Evolutionary conservation across 2,113 vertebrate species (phyloP).

Genomic region (Mesocricetus auratus): DNA sequence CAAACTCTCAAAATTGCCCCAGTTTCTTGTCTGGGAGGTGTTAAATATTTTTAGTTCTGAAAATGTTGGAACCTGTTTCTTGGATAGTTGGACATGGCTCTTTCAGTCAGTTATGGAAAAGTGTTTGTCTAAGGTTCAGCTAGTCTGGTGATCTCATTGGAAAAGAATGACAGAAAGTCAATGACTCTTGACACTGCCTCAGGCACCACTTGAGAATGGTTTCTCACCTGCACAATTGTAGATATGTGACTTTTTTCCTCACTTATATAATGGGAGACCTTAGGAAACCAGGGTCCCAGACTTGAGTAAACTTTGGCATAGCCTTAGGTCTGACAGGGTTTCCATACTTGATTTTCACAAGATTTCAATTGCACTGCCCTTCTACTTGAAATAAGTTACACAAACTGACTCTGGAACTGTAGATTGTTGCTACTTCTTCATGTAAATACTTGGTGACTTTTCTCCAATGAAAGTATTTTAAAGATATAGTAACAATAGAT

Average conservation of each 20-base stretch:
- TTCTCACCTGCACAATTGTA: not conserved
- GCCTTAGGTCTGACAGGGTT: not conserved
- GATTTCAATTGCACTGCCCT: not conserved
- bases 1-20: not conserved
- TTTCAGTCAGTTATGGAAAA: not conserved
- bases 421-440: not conserved
- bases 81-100: not conserved
- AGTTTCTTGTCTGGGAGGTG: not conserved
- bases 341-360: not conserved
- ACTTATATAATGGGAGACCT: conserved; percentile 2
- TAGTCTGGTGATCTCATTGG: not conserved
- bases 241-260: not conserved
- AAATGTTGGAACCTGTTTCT: conserved; percentile 14
- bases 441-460: not conserved
- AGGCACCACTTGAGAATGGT: not conserved
- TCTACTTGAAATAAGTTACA: conserved; percentile 25
- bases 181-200: not conserved
- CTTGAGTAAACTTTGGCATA: not conserved
- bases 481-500: not conserved
- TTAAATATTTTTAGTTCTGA: not conserved
- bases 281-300: not conserved
- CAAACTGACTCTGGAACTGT: not conserved
- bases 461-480: not conserved
- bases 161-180: not conserved
- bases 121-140: not conserved